These are phyloP conservation scores for Nannoperca obscura DNA, from an alignment of 2,797 vertebrate genomes.

Conservation along the genomic window DNA sequence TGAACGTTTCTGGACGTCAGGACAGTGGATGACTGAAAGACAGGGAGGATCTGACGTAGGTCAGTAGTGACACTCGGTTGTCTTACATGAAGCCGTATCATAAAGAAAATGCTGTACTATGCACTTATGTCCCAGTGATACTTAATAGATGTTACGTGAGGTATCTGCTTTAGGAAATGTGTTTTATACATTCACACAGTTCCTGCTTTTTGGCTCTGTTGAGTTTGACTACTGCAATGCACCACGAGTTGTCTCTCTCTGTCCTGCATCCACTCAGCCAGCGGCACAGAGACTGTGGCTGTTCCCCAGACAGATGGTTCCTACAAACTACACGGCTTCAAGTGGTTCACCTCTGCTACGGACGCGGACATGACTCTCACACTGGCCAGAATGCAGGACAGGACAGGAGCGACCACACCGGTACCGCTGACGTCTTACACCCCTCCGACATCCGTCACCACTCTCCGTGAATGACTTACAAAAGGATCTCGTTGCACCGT, in stretches of 20 bases:
- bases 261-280: constrained; percentile 71
- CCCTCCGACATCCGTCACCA: background rate
- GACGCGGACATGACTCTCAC: constrained; percentile 90
- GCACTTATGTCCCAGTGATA: background rate
- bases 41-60: constrained; percentile 93
- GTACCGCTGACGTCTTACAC: constrained; percentile 59
- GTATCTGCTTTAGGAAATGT: background rate
- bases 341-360: constrained; percentile 93
- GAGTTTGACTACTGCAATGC: background rate
- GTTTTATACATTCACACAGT: background rate
- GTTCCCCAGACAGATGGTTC: constrained; percentile 84
- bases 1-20: constrained; percentile 91
- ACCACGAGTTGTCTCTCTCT: constrained; percentile 14
- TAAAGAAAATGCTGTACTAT: background rate
- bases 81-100: background rate
- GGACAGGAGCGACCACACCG: constrained; percentile 76
- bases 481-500: background rate
- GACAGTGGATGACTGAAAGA: constrained; percentile 94
- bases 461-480: background rate
- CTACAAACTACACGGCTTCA: constrained; percentile 88
- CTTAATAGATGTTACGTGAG: background rate
- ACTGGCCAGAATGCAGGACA: constrained; percentile 85
- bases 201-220: background rate
- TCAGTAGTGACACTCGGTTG: constrained; percentile 61
- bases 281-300: constrained; percentile 89